Conservation (phyloP, 2,113 vertebrate species). For the Prionailurus viverrinus region DNA sequence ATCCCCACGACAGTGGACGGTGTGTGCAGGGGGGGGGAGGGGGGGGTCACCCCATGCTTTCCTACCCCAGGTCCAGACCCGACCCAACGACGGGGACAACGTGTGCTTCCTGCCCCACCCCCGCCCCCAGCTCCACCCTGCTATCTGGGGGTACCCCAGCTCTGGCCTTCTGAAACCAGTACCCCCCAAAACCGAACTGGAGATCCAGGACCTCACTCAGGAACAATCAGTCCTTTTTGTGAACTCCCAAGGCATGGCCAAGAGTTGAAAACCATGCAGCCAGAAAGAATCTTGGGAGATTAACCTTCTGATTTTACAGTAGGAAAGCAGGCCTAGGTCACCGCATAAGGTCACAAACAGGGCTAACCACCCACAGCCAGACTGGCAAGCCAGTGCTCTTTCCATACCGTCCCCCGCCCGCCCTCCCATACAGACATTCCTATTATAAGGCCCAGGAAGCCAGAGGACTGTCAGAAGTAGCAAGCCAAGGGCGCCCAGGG, state of each 20-base stretch:
- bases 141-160: neutral
- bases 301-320: neutral
- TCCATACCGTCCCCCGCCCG: neutral
- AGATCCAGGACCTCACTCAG: neutral
- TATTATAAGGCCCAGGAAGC: neutral
- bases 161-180: neutral
- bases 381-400: neutral
- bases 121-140: neutral
- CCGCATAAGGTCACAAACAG: neutral
- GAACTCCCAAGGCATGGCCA: neutral
- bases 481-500: neutral
- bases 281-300: neutral
- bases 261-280: neutral
- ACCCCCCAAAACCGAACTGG: neutral
- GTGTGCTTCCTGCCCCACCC: neutral
- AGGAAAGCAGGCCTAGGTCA: slow-evolving; percentile 12
- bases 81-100: neutral
- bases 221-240: neutral
- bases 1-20: neutral
- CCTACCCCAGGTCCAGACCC: neutral
- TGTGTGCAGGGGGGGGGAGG: neutral
- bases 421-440: neutral
- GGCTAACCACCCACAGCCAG: neutral
- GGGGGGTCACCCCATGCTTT: accelerated
- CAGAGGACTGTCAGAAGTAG: neutral